Conservation (phyloP, 92 coral and sea anemone genomes). For the Actinostola sp. region DNA sequence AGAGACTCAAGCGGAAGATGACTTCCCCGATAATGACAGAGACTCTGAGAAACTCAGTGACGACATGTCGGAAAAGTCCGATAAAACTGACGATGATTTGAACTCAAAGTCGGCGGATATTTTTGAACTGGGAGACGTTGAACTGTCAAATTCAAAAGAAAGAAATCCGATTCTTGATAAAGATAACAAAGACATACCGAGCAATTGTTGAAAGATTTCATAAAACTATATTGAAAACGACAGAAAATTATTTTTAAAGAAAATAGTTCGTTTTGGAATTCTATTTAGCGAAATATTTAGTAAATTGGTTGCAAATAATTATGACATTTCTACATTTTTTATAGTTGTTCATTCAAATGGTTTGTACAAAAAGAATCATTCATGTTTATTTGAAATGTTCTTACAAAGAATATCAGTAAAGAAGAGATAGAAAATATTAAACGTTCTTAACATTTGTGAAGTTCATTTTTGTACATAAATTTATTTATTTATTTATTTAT, state of each 20-base stretch:
- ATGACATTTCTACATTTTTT: conserved; percentile 30
- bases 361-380: conserved; percentile 11
- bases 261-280: conserved; percentile 25
- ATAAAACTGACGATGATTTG: conserved; percentile 18
- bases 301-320: conserved; percentile 4
- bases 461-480: neutral
- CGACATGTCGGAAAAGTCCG: conserved; percentile 24
- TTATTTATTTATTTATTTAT: too few species aligned
- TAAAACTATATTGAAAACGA: neutral
- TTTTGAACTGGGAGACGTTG: conserved; percentile 12
- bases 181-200: conserved; percentile 16
- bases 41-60: conserved; percentile 35
- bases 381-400: conserved; percentile 10
- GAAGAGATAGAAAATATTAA: conserved; percentile 19
- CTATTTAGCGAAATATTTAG: conserved; percentile 1
- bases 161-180: conserved; percentile 23
- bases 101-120: conserved; percentile 18
- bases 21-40: conserved; percentile 26
- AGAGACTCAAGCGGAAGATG: conserved; percentile 10
- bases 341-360: conserved; percentile 15
- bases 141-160: conserved; percentile 24
- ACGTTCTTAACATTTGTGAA: neutral
- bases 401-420: neutral
- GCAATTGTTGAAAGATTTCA: neutral
- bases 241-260: conserved; percentile 5